A percentile compares a stretch with the other conserved stretches of the same genome.
phyloP scores from a whole-genome alignment of 2,888 invertebrate species.

The Dendrolimus houi region DNA sequence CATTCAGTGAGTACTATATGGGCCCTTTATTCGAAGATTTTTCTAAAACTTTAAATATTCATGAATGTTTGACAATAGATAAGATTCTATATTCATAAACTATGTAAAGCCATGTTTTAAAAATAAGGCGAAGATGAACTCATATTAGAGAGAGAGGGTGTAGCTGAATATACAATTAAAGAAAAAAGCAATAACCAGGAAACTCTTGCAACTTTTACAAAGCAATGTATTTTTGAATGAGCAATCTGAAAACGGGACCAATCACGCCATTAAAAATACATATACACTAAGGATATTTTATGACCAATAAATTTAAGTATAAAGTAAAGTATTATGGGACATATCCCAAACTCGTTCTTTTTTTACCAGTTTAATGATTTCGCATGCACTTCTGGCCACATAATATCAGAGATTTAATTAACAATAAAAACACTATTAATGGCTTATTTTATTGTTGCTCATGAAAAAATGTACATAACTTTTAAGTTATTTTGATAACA shows the following conservation, averaged over 20 bases:
- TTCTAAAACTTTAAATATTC: too few relatives aligned
- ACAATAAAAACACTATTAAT: conserved; percentile 41
- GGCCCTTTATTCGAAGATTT: too few relatives aligned
- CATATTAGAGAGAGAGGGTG: too few relatives aligned
- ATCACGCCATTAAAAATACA: conserved; percentile 45
- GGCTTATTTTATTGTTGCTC: conserved; percentile 22
- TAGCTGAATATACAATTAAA: too few relatives aligned
- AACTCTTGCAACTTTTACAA: too few relatives aligned
- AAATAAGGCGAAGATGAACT: too few relatives aligned
- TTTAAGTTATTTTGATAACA: conserved; percentile 15
- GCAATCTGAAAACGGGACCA: conserved; percentile 36
- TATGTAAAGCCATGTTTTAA: too few relatives aligned
- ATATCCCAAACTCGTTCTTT: conserved; percentile 47
- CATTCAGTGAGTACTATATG: too few relatives aligned
- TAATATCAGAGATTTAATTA: conserved; percentile 47
- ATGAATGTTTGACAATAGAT: too few relatives aligned
- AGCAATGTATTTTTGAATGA: too few relatives aligned
- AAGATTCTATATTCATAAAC: too few relatives aligned
- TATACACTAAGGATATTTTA: conserved; percentile 48
- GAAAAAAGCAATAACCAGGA: too few relatives aligned
- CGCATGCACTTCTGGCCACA: conserved; percentile 34
- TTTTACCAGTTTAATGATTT: conserved; percentile 43
- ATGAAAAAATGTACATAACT: conserved; percentile 17
- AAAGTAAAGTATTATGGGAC: conserved; percentile 51
- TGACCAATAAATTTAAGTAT: conserved; percentile 56